Percentiles rank a stretch among this genome's conserved stretches.
Evolutionary conservation across 2,888 invertebrate genomes (phyloP).

Genomic region (Parthenolecanium corni): DNA sequence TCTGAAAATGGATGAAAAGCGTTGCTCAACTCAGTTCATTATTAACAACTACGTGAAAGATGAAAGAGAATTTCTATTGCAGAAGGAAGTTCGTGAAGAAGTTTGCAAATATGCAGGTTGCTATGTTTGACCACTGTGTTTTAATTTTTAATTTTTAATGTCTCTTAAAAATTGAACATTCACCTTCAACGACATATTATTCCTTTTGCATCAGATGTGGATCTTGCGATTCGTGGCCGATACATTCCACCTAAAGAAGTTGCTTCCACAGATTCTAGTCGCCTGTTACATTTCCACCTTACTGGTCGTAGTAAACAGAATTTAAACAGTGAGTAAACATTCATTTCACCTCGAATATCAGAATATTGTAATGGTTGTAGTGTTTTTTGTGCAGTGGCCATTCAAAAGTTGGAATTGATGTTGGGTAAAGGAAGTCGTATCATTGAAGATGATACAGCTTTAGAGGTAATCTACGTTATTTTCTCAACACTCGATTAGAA

Average conservation of each 20-base stretch:
- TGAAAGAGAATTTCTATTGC: constrained; percentile 43
- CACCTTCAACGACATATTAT: too few species aligned
- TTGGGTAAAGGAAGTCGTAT: constrained; percentile 27
- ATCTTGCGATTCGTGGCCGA: constrained; percentile 44
- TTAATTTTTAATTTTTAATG: background rate
- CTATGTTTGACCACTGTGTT: background rate
- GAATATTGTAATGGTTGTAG: constrained; percentile 21
- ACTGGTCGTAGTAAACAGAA: constrained; percentile 36
- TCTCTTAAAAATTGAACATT: too few species aligned
- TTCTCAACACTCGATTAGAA: too few species aligned
- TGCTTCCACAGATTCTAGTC: constrained; percentile 33
- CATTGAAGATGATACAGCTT: background rate
- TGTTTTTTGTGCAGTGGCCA: constrained; percentile 35
- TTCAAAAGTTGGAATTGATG: constrained; percentile 36
- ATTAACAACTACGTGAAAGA: constrained; percentile 44
- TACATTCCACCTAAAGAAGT: constrained; percentile 41
- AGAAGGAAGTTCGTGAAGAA: constrained; percentile 45
- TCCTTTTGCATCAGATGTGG: constrained; percentile 3
- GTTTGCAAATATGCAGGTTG: constrained; percentile 38
- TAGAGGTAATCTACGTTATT: constrained; percentile 30
- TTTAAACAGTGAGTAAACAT: constrained; percentile 36
- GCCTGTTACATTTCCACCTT: constrained; percentile 43
- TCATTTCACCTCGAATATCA: constrained; percentile 10
- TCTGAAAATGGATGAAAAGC: too few species aligned
- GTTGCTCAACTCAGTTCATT: constrained; percentile 40